A percentile compares a stretch with the other conserved stretches of the same genome.
Conservation (phyloP, 1,140 invertebrate genomes). For the Idris sp. region DNA sequence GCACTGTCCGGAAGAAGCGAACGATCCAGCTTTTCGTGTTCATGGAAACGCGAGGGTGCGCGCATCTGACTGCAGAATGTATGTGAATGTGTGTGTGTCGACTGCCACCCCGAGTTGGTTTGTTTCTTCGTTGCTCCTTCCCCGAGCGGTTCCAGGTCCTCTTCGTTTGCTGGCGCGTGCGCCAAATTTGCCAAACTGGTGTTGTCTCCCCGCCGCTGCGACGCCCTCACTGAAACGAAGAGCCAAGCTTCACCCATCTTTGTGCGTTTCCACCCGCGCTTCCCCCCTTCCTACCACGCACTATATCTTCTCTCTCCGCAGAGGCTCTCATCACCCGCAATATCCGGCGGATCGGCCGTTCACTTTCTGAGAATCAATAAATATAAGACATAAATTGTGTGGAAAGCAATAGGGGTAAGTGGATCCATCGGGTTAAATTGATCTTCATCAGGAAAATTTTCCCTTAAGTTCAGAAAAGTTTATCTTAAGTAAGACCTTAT, state of each 20-base stretch:
- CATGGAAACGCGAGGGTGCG: constrained; percentile 68
- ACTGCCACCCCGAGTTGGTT: constrained; percentile 63
- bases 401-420: constrained; percentile 44
- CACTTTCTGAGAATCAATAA: constrained; percentile 41
- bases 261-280: constrained; percentile 20
- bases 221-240: constrained; percentile 24
- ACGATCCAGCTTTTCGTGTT: constrained; percentile 64
- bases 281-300: constrained; percentile 21
- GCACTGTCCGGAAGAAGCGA: constrained; percentile 62
- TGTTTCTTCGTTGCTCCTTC: constrained; percentile 52
- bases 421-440: no score
- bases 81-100: constrained; percentile 67
- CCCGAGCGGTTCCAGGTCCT: constrained; percentile 16
- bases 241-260: constrained; percentile 30
- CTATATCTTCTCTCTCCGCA: constrained; percentile 49
- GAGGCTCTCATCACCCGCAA: constrained; percentile 58
- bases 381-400: constrained; percentile 48
- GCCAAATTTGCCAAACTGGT: constrained; percentile 29
- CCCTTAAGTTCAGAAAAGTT: no score
- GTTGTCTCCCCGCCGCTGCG: neutral
- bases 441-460: no score
- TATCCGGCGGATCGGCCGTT: constrained; percentile 39
- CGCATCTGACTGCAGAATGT: constrained; percentile 78
- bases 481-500: no score
- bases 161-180: constrained; percentile 49